phyloP scores from a whole-genome alignment of 2,113 vertebrate genomes.

The Oncorhynchus nerka region DNA sequence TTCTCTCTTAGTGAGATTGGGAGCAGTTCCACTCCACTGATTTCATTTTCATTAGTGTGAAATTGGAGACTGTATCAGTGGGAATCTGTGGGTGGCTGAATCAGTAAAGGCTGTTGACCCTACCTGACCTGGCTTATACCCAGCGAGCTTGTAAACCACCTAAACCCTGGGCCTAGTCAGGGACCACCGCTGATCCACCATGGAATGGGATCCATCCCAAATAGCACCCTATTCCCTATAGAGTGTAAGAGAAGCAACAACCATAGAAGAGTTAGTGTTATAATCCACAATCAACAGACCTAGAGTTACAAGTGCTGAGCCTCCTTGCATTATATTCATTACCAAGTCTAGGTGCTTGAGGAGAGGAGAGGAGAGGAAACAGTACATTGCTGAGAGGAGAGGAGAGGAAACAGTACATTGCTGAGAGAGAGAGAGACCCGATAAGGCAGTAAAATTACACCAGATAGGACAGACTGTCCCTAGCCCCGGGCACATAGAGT shows the following conservation, averaged over 20 bases:
- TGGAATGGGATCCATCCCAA: background rate
- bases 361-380: background rate
- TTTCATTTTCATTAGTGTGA: constrained; percentile 20
- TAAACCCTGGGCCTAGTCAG: background rate
- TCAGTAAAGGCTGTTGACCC: background rate
- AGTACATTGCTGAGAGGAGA: background rate
- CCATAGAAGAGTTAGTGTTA: background rate
- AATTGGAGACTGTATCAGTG: background rate
- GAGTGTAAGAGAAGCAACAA: no score
- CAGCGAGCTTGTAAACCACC: background rate
- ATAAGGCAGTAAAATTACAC: no score
- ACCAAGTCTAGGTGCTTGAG: background rate
- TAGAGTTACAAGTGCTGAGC: background rate
- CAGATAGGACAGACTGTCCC: no score
- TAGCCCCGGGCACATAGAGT: no score
- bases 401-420: background rate
- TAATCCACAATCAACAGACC: background rate
- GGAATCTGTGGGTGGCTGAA: background rate
- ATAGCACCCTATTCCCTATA: background rate
- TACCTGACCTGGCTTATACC: background rate
- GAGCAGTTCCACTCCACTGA: constrained; percentile 11
- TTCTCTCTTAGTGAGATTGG: background rate
- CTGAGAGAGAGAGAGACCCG: no score
- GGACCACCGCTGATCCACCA: background rate
- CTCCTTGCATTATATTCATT: background rate